phyloP scores from a whole-genome alignment of 2,797 vertebrate genomes.

The Melanotaenia parkinsoni region DNA sequence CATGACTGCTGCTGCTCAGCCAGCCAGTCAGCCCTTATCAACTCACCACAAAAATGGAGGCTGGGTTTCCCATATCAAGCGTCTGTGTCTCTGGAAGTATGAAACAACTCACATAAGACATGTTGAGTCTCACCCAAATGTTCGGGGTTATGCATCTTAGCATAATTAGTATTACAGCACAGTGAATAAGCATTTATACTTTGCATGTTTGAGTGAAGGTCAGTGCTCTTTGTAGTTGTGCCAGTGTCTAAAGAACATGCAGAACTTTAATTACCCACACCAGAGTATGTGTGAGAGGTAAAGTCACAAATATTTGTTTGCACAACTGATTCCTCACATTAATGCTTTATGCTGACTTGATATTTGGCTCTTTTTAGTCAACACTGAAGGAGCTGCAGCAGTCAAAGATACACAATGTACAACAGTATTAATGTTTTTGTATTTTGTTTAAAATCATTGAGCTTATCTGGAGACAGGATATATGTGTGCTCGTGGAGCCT shows the following conservation, averaged over 20 bases:
- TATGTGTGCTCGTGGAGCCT: constrained; percentile 10
- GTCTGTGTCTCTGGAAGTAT: constrained; percentile 9
- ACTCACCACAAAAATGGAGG: constrained; percentile 72
- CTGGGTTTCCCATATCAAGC: constrained; percentile 44
- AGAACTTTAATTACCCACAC: constrained; percentile 33
- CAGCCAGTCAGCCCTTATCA: constrained; percentile 65
- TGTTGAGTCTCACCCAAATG: constrained; percentile 10
- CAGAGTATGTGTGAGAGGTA: constrained; percentile 31
- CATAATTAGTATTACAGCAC: neutral
- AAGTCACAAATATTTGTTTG: constrained; percentile 21
- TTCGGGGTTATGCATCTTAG: neutral
- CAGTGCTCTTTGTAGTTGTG: constrained; percentile 13
- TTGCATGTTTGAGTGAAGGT: constrained; percentile 15
- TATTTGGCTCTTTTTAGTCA: constrained; percentile 1
- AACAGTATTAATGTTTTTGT: constrained; percentile 21
- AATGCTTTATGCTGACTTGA: neutral
- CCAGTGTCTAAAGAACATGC: constrained; percentile 35
- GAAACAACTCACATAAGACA: constrained; percentile 11
- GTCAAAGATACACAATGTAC: neutral
- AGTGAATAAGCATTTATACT: neutral
- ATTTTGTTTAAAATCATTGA: neutral
- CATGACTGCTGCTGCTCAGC: constrained; percentile 72
- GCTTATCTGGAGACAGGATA: neutral
- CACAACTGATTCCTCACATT: constrained; percentile 12
- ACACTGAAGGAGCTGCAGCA: constrained; percentile 7